phyloP scores from a whole-genome alignment of 1,140 invertebrate genomes.

The Hestina assimilis region DNA sequence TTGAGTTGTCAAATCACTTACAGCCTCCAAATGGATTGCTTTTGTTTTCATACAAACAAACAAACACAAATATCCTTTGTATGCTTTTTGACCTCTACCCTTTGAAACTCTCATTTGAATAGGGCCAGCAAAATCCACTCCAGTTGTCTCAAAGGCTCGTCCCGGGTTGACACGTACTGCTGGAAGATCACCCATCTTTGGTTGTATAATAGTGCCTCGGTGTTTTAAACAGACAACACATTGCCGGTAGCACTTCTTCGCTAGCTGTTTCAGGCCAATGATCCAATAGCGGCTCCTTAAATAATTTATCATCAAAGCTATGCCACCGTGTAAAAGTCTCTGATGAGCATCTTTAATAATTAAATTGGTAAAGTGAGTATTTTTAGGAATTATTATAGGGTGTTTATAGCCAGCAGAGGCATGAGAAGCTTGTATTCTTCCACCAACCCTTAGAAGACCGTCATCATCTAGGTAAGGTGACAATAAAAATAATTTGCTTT shows the following conservation, averaged over 20 bases:
- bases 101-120: conserved; percentile 27
- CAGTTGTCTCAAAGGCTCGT: conserved; percentile 23
- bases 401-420: not conserved
- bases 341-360: conserved; percentile 3
- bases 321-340: conserved; percentile 4
- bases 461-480: not conserved
- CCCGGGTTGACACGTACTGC: not conserved
- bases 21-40: conserved; percentile 41
- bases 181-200: conserved; percentile 21
- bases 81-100: conserved; percentile 22
- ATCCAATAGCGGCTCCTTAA: not conserved
- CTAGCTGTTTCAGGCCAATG: conserved; percentile 6
- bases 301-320: conserved; percentile 1
- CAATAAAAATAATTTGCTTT: not conserved
- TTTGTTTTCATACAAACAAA: conserved; percentile 37
- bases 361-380: not conserved
- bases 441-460: not conserved
- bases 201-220: not conserved
- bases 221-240: conserved; percentile 21
- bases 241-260: conserved; percentile 8
- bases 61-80: conserved; percentile 35
- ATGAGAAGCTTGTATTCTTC: not conserved
- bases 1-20: conserved; percentile 30
- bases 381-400: conserved; percentile 1
- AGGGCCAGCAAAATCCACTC: conserved; percentile 38